phyloP scores from a whole-genome alignment of 2,797 vertebrate genomes.

The Atherinosoma microstoma region DNA sequence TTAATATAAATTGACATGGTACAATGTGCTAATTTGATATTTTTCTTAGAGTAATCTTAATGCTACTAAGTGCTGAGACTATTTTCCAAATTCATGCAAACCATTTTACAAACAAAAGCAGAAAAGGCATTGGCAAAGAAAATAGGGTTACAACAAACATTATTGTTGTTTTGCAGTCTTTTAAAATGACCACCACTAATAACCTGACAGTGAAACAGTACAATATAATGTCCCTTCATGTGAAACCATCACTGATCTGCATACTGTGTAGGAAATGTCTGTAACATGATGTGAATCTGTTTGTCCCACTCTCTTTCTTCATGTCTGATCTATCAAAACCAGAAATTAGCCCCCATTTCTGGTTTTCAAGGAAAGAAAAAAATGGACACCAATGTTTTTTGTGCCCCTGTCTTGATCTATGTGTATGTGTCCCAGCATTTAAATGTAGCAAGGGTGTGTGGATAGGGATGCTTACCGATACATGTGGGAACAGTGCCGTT shows the following conservation, averaged over 20 bases:
- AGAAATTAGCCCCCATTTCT: too few relatives aligned
- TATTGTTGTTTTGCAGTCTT: background rate
- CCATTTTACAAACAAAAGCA: background rate
- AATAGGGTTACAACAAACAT: background rate
- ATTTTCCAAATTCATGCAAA: background rate
- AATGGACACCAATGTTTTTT: slow-evolving; percentile 28
- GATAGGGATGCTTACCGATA: slow-evolving; percentile 86
- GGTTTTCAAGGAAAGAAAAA: background rate
- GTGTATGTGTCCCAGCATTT: slow-evolving; percentile 1
- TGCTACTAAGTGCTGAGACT: background rate
- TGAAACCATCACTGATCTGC: background rate
- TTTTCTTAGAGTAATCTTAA: background rate
- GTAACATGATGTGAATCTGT: slow-evolving; percentile 34
- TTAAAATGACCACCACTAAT: background rate
- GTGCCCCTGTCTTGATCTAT: slow-evolving; percentile 47
- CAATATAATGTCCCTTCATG: background rate
- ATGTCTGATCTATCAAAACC: slow-evolving; percentile 39
- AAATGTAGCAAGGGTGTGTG: slow-evolving; percentile 9
- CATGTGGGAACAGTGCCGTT: slow-evolving; percentile 97
- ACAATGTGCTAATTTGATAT: background rate
- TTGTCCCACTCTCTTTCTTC: slow-evolving; percentile 25
- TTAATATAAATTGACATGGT: background rate
- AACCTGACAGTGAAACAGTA: too few relatives aligned
- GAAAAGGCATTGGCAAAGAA: background rate
- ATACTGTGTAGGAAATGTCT: background rate